These are phyloP conservation scores for Eurypyga helias DNA, from an alignment of 2,113 vertebrate species.

Conservation along the genomic window DNA sequence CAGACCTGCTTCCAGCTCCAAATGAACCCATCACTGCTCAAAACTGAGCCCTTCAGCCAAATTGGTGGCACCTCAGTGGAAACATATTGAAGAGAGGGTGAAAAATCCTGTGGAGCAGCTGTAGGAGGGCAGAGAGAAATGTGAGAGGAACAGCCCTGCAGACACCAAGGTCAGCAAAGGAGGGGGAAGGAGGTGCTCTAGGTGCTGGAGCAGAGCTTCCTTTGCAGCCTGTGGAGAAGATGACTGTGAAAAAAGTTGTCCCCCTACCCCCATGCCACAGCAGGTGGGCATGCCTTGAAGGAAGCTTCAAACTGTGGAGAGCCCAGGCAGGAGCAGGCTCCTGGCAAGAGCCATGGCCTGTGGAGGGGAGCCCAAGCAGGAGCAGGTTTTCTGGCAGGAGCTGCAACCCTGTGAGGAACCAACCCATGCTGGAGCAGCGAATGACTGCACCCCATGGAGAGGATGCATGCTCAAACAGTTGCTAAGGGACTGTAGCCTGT, in stretches of 20 bases:
- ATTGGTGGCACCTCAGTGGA: not conserved
- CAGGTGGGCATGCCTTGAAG: not conserved
- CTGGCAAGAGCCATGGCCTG: not conserved
- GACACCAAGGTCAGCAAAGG: not conserved
- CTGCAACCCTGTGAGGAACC: not conserved
- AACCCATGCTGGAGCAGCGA: not conserved
- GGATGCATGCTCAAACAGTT: not conserved
- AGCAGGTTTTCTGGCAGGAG: not conserved
- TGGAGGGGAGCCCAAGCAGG: not conserved
- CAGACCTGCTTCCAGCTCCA: not conserved
- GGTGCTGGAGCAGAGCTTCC: not conserved
- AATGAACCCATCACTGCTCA: not conserved
- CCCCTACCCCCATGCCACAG: not conserved
- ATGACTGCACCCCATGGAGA: fast-evolving
- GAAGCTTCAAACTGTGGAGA: not conserved
- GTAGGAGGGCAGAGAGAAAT: not conserved
- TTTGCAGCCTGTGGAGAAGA: not conserved
- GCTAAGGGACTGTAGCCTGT: not conserved
- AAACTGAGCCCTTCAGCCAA: not conserved
- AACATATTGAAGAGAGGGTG: not conserved
- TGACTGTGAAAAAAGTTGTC: not conserved
- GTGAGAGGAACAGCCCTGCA: not conserved
- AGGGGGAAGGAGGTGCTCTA: not conserved
- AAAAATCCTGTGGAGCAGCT: not conserved
- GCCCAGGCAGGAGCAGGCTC: not conserved